These are phyloP conservation scores for Osmoderma eremita DNA, from an alignment of 2,888 invertebrate species.

Conservation along the genomic window DNA sequence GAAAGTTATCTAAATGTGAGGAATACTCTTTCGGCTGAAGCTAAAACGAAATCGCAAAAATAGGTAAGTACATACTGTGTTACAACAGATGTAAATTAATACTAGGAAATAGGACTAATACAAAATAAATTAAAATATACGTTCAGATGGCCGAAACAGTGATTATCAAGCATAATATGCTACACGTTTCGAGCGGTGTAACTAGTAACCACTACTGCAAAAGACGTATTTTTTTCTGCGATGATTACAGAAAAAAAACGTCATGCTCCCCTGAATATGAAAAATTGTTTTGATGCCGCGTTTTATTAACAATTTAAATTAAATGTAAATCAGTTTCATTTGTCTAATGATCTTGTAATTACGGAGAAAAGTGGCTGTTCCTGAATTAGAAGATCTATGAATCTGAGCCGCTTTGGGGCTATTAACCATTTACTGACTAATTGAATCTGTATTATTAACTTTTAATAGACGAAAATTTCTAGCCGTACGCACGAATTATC, in stretches of 20 bases:
- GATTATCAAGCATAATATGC: no score
- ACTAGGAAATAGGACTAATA: no score
- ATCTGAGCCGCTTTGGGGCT: background rate
- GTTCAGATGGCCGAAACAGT: no score
- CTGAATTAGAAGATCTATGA: slow-evolving; percentile 19
- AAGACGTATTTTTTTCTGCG: no score
- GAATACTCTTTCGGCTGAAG: no score
- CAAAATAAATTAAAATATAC: no score
- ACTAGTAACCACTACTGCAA: background rate
- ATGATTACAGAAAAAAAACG: background rate
- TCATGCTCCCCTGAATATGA: slow-evolving; percentile 11
- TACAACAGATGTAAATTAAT: no score
- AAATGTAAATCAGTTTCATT: slow-evolving; percentile 24
- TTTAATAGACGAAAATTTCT: slow-evolving; percentile 2
- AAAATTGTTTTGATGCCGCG: slow-evolving; percentile 18
- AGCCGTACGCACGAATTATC: background rate
- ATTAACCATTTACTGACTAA: background rate
- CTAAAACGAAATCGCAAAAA: no score
- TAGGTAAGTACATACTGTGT: no score
- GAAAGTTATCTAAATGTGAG: no score
- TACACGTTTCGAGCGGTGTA: no score
- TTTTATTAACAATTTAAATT: slow-evolving; percentile 36
- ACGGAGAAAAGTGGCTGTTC: slow-evolving; percentile 6
- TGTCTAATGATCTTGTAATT: slow-evolving; percentile 35
- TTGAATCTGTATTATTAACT: background rate